phyloP scores from a whole-genome alignment of 1,140 invertebrate species.

The Reticulitermes speratus region DNA sequence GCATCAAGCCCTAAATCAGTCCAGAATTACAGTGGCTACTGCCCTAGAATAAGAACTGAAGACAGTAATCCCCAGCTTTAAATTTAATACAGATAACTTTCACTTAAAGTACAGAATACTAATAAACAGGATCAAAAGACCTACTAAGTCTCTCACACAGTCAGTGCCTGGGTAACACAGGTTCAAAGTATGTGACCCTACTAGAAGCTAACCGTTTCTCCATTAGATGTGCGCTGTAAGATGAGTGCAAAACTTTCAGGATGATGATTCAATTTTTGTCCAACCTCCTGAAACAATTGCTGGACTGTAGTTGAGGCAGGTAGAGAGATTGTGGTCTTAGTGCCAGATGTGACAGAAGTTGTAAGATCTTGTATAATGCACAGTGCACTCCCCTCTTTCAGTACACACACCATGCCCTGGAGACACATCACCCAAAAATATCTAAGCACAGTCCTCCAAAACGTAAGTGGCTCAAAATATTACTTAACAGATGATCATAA shows the following conservation, averaged over 20 bases:
- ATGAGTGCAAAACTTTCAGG: slow-evolving; percentile 52
- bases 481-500: neutral
- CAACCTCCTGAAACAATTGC: slow-evolving; percentile 53
- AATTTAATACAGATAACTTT: no score
- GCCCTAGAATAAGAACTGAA: no score
- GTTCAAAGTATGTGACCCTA: neutral
- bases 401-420: slow-evolving; percentile 46
- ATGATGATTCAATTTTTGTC: slow-evolving; percentile 54
- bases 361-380: slow-evolving; percentile 59
- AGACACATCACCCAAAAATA: slow-evolving; percentile 36
- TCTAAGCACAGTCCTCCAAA: slow-evolving; percentile 21
- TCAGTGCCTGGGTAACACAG: no score
- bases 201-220: slow-evolving; percentile 15
- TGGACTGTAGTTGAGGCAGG: slow-evolving; percentile 52
- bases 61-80: no score
- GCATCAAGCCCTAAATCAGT: no score
- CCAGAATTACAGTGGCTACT: no score
- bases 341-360: slow-evolving; percentile 42
- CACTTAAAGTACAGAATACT: no score
- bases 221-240: slow-evolving; percentile 37
- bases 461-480: neutral
- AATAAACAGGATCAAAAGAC: no score
- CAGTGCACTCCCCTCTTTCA: slow-evolving; percentile 48
- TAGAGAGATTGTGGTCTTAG: slow-evolving; percentile 49
- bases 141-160: no score